Percentiles rank a stretch among this genome's conserved stretches.
These are phyloP conservation scores for Deroplatys truncata DNA, from an alignment of 2,888 invertebrate genomes.

Conservation along the genomic window DNA sequence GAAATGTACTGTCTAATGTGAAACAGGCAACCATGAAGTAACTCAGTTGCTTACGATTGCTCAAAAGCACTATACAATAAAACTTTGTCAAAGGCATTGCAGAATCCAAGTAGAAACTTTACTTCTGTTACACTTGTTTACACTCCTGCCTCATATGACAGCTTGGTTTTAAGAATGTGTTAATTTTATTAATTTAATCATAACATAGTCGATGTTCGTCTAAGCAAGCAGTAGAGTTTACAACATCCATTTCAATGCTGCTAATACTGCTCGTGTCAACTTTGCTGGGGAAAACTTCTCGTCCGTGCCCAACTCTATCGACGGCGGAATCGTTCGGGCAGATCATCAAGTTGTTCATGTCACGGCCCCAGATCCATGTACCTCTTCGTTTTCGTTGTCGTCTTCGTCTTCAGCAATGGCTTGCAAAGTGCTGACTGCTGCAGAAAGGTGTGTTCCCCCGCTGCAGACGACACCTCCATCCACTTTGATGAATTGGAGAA, in stretches of 20 bases:
- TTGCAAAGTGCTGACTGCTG: neutral
- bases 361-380: neutral
- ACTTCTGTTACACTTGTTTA: too few species aligned
- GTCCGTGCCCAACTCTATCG: neutral
- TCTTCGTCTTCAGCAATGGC: neutral
- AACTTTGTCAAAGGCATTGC: too few species aligned
- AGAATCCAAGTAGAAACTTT: too few species aligned
- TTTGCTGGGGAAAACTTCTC: neutral
- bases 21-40: too few species aligned
- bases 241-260: neutral
- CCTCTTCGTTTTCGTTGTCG: neutral
- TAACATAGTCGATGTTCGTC: too few species aligned
- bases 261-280: neutral
- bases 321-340: neutral
- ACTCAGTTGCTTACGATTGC: too few species aligned
- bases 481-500: neutral
- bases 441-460: neutral
- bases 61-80: too few species aligned
- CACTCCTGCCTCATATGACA: too few species aligned
- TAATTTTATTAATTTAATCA: too few species aligned
- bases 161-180: too few species aligned
- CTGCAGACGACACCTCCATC: neutral
- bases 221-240: too few species aligned
- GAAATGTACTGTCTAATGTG: too few species aligned
- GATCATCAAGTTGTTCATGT: neutral